phyloP scores from a whole-genome alignment of 2,113 vertebrate genomes.

The Piprites chloris region DNA sequence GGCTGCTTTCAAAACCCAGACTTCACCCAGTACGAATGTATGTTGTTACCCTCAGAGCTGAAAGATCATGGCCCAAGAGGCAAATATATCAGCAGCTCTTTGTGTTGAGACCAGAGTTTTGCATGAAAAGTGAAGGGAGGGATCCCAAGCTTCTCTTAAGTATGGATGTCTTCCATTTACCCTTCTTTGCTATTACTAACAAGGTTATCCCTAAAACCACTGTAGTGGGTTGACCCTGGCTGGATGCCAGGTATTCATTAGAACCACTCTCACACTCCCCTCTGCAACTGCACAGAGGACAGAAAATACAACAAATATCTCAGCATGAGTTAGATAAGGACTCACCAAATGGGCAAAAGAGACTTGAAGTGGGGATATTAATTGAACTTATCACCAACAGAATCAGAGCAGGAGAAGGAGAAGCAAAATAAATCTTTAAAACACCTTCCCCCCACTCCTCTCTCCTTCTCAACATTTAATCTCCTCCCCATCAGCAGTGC shows the following conservation, averaged over 20 bases:
- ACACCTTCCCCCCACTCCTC: background rate
- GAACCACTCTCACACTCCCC: background rate
- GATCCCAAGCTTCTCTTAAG: background rate
- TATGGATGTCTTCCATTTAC: background rate
- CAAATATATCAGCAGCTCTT: background rate
- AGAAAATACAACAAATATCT: background rate
- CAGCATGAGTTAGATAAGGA: background rate
- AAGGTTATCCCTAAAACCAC: background rate
- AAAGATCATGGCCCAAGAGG: background rate
- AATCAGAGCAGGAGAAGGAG: background rate
- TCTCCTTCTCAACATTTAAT: background rate
- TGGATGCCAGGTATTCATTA: background rate
- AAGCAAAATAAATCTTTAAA: background rate
- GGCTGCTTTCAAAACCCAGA: background rate
- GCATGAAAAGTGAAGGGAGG: background rate
- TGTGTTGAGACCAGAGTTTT: background rate
- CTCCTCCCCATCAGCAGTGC: background rate
- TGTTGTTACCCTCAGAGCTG: background rate
- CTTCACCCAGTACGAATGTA: background rate
- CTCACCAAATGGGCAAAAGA: background rate
- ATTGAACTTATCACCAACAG: background rate
- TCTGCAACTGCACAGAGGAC: background rate
- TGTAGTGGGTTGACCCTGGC: background rate
- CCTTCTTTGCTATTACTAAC: background rate
- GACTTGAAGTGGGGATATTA: background rate